Base-by-base conservation (phyloP, 1,140 invertebrate species). In the Drosophila novamexicana region DNA sequence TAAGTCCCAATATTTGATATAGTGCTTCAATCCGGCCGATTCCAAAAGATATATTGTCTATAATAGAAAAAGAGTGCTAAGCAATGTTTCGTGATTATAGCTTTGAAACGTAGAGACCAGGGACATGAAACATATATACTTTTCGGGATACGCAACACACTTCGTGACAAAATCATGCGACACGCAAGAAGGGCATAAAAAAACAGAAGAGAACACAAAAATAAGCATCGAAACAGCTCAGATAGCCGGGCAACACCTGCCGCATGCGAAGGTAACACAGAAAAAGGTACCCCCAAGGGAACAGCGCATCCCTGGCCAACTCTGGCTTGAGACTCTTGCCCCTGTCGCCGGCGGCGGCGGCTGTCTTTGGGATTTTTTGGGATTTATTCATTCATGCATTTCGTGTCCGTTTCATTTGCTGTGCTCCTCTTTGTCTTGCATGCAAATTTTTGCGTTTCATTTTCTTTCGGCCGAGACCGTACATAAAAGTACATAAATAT, bases 301-400 rank as follows among this genome's bases (percentile, higher is more conserved):
- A 29, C 22, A 29, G 22, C 22, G 22, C 22, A 36, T 67, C 45
- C 45, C 61, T 40, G 22, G 9, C 18, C 45, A 36, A n/a, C 49
- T 66, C 32, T 42, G 49, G 49, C 22, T 71, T 54, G 49, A 49
- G 6, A 2, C 16, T 44, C 54, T 47, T 37, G 37, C 42, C 34
- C 32, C 10, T 69, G 54, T 67, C 53, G 64, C 49, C n/a, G 22
- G 22, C 22, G 22, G 47, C 22, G 29, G 39, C 4, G 47, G 47
- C 47, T 22, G n/a, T 32, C 56, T 67, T 18, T 14, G 14, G 14
- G 14, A 14, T 18, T 44, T 73, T 77, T 77, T 56, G 59, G 57
- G 64, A 67, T 69, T 75, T 69, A 67, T 80, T 78, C 75, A 80
- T 80, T 80, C 75, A 80, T 80, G 71, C 71, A 80, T 78, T 80